Evolutionary conservation across 2,888 invertebrate species (phyloP).

Genomic region (Limnephilus marmoratus): DNA sequence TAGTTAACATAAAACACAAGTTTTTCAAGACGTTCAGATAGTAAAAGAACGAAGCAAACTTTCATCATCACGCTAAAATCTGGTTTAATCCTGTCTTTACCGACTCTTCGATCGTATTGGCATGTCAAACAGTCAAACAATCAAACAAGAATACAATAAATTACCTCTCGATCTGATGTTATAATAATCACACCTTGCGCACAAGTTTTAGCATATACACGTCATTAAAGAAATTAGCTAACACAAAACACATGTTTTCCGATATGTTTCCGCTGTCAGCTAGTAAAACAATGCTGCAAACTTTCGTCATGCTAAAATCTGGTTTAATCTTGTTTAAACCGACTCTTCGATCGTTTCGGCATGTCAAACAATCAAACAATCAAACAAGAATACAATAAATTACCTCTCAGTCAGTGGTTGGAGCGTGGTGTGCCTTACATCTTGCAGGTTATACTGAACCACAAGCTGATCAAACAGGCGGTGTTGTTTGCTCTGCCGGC

Average conservation of each 20-base stretch:
- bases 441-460: not conserved
- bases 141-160: not conserved
- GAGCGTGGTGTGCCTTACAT: not conserved
- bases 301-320: slow-evolving; percentile 15
- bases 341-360: not conserved
- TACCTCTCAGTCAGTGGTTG: not conserved
- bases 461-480: slow-evolving; percentile 25
- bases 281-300: not conserved
- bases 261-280: not conserved
- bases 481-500: not conserved
- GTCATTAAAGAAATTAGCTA: not conserved
- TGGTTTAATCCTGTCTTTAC: not conserved
- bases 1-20: not conserved
- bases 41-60: not conserved
- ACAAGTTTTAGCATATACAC: no score
- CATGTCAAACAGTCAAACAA: not conserved
- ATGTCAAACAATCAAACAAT: not conserved
- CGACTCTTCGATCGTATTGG: not conserved
- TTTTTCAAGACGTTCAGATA: not conserved
- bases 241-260: not conserved
- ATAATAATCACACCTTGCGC: no score
- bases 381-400: not conserved
- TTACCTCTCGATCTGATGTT: not conserved
- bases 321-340: not conserved
- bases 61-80: slow-evolving; percentile 6